Conservation (phyloP, 2,888 invertebrate species). For the Ceriagrion tenellum region DNA sequence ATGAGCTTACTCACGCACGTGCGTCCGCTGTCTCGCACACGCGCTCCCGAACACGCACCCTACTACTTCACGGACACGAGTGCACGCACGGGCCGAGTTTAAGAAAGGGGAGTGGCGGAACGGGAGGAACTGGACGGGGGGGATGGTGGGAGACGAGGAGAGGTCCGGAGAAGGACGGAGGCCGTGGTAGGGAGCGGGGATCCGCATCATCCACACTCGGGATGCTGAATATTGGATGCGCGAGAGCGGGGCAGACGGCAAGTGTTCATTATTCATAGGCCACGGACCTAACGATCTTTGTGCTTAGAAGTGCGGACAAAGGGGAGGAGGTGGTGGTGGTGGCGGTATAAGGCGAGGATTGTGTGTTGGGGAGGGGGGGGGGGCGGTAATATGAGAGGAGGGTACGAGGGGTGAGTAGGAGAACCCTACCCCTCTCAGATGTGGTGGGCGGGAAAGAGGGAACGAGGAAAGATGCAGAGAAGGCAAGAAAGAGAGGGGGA, state of each 20-base stretch:
- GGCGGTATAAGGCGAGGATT: not conserved
- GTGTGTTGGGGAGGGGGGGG: not conserved
- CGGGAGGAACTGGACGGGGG: not conserved
- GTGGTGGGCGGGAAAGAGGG: not conserved
- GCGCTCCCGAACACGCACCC: too few relatives aligned
- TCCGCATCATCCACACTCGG: conserved; percentile 61
- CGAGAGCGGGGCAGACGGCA: conserved; percentile 28
- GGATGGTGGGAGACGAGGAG: not conserved
- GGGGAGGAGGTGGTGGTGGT: not conserved
- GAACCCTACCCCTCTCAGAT: not conserved
- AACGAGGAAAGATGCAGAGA: not conserved
- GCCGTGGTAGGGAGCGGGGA: not conserved
- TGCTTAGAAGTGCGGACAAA: conserved; percentile 43
- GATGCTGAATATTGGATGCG: conserved; percentile 61
- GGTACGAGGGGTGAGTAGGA: not conserved
- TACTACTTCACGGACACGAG: too few relatives aligned
- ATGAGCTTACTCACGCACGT: too few relatives aligned
- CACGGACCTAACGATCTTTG: conserved; percentile 59
- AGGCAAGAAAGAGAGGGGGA: too few relatives aligned
- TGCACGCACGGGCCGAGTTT: too few relatives aligned
- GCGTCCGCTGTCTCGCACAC: too few relatives aligned
- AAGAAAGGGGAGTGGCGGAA: too few relatives aligned
- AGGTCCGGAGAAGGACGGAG: not conserved
- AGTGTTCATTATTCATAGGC: conserved; percentile 58
- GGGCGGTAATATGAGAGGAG: not conserved